Percentiles rank a stretch among this genome's conserved stretches.
Conservation (phyloP, 2,888 invertebrate genomes). For the Ethmia dodecea region DNA sequence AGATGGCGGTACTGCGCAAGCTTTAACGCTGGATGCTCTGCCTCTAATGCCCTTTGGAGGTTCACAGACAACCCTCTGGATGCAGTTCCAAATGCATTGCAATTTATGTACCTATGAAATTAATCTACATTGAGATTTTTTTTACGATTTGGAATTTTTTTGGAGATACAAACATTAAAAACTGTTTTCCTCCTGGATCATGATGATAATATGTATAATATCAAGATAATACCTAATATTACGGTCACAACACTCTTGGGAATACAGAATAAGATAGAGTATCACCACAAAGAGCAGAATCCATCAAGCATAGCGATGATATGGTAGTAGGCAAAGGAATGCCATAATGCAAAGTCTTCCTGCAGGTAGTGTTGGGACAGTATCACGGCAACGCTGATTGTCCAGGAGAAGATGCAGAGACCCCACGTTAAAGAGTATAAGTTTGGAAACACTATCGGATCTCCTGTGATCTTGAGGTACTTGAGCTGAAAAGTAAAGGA, state of each 20-base stretch:
- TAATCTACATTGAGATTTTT: too few species aligned
- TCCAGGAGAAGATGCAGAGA: conserved; percentile 82
- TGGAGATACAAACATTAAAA: too few species aligned
- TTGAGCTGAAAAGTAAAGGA: conserved; percentile 70
- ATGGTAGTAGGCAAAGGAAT: conserved; percentile 84
- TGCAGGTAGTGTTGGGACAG: conserved; percentile 84
- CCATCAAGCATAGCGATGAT: conserved; percentile 86
- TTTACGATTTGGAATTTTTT: too few species aligned
- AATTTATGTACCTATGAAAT: conserved; percentile 81
- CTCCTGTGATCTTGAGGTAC: conserved; percentile 79
- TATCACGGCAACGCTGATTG: conserved; percentile 80
- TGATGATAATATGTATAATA: too few species aligned
- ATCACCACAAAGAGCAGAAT: conserved; percentile 83
- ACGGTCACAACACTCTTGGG: too few species aligned
- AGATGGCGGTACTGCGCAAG: conserved; percentile 82
- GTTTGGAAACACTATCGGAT: conserved; percentile 81
- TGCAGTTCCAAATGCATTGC: conserved; percentile 81
- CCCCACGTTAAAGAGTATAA: conserved; percentile 80
- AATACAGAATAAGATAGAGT: too few species aligned
- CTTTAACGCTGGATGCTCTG: conserved; percentile 80
- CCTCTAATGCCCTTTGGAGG: conserved; percentile 79
- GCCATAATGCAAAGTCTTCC: conserved; percentile 84
- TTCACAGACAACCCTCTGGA: conserved; percentile 80
- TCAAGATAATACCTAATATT: too few species aligned
- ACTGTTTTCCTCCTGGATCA: too few species aligned